These are phyloP conservation scores for Benitochromis conjunctus DNA, from an alignment of 2,113 vertebrate genomes.

Conservation along the genomic window DNA sequence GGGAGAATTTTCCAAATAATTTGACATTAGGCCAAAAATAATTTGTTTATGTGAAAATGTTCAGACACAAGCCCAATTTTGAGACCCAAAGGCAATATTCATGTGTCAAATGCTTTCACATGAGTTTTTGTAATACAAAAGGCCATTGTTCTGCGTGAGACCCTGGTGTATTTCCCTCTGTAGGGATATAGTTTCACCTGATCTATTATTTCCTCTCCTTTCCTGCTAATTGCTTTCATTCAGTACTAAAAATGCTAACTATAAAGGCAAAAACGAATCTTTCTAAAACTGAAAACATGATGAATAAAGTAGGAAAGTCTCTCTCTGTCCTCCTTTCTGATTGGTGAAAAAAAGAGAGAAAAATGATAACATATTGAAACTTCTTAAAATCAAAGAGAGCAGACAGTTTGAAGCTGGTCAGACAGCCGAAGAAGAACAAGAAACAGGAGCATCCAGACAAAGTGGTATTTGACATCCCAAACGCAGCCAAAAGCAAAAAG, in stretches of 20 bases:
- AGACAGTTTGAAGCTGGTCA: background rate
- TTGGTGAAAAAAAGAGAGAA: background rate
- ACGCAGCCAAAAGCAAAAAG: background rate
- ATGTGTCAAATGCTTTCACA: background rate
- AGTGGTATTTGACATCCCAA: background rate
- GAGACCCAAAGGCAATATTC: background rate
- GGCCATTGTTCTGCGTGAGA: background rate
- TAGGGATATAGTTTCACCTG: background rate
- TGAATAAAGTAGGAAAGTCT: background rate
- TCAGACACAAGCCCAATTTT: background rate
- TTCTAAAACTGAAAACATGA: background rate
- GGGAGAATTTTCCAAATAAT: background rate
- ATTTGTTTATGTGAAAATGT: background rate
- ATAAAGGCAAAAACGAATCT: rapidly evolving
- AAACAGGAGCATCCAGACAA: background rate
- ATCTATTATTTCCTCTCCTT: background rate
- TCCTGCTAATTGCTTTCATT: background rate
- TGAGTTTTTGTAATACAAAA: background rate
- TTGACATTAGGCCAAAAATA: background rate
- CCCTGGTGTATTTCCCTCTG: background rate
- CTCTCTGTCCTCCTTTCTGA: background rate
- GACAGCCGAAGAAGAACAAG: background rate
- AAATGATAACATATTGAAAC: background rate
- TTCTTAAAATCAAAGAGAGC: background rate
- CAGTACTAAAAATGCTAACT: background rate